Evolutionary conservation across 2,888 invertebrate species (phyloP), one percentile per base, ranked within the genome.

Genomic region (Tipula helvola): DNA sequence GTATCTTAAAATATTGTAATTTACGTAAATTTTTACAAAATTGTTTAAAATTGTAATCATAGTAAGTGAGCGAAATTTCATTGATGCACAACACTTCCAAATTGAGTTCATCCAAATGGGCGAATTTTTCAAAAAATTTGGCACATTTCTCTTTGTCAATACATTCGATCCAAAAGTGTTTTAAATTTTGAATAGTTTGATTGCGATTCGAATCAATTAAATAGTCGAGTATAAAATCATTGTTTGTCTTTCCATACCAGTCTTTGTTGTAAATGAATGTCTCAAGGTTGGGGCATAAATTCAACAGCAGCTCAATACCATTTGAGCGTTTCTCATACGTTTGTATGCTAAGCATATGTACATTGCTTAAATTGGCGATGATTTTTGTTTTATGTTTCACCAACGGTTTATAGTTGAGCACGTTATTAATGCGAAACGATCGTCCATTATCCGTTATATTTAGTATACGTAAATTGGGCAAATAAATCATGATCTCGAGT

Each of bases 141-240:
- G 71, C 71, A 71, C 71, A 71, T 71, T 71, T 71, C 18, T 71
- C 71, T 12, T 71, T 71, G 71, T 71, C 71, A 28, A 71, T 71
- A 10, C 71, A 71, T 10, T 71, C 71, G 12, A 71, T 71, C 71
- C 71, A 71, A 28, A 71, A 71, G 28, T 71, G 71, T 71, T 71
- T 71, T 71, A 71, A 71, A 71, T 71, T 71, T 10, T 71, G 71
- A 4, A 71, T 71, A 4, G 71, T 71, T 8, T 10, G 18, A 28
- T 71, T 71, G 10, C 71, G 71, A 71, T 71, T 71, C 71, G 71
- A 18, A 28, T 71, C 71, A n/a, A 71, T 71, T 28, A 71, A 71
- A 71, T 71, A 71, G 71, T 71, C 71, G 71, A 71, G 71, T 71
- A 71, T 71, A 71, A 71, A 71, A 71, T 71, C 71, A 71, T 71